Percentiles rank a stretch among this genome's conserved stretches.
Evolutionary conservation across 1,140 invertebrate genomes (phyloP).

Genomic region (Theocolax elegans): DNA sequence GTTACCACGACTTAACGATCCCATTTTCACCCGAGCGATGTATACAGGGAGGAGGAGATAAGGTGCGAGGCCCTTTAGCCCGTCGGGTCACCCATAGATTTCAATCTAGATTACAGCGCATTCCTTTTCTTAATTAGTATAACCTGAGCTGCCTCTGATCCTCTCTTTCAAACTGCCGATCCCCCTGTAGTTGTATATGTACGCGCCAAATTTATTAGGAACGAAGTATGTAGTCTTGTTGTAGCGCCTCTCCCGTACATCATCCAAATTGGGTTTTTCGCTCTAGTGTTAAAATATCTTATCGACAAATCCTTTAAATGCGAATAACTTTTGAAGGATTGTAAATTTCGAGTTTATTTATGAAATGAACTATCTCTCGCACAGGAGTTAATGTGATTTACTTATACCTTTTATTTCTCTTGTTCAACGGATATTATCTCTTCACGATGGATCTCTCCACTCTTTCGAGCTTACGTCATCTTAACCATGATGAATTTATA

Average conservation of each 20-base stretch:
- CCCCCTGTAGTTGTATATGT: neutral
- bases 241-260: neutral
- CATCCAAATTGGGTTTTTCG: constrained; percentile 4
- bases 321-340: neutral
- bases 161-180: neutral
- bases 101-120: constrained; percentile 36
- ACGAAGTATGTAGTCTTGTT: neutral
- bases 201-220: constrained; percentile 11
- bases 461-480: no score
- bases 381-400: no score
- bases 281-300: neutral
- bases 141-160: neutral
- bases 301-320: neutral
- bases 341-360: neutral
- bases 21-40: constrained; percentile 1
- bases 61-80: neutral
- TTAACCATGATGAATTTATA: no score
- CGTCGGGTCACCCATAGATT: constrained; percentile 25
- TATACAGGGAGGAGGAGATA: no score
- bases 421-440: no score
- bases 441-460: no score
- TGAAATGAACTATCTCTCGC: no score
- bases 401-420: no score
- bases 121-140: constrained; percentile 27
- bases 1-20: constrained; percentile 5